Evolutionary conservation across 2,797 vertebrate genomes (phyloP).

Genomic region (Phaenicophaeus curvirostris): DNA sequence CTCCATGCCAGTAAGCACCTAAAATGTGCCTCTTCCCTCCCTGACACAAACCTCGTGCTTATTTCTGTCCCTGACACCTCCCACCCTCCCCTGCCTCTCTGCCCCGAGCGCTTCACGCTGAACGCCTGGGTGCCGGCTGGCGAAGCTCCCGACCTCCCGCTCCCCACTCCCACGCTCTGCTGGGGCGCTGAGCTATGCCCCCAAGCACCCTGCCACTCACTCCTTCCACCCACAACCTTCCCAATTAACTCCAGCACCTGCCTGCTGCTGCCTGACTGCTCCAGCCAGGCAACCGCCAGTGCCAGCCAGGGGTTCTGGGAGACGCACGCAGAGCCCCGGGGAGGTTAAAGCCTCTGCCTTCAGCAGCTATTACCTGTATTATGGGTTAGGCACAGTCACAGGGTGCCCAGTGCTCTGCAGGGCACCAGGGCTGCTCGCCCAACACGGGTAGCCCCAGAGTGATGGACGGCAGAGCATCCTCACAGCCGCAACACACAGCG

Average conservation of each 20-base stretch:
- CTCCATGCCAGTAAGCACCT: background rate
- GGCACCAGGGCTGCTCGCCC: background rate
- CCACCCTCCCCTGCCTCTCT: background rate
- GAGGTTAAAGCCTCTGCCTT: background rate
- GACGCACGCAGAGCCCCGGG: fast-evolving
- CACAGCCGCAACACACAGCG: no score
- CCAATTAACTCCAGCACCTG: background rate
- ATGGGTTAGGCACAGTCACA: background rate
- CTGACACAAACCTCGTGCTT: background rate
- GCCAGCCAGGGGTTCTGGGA: background rate
- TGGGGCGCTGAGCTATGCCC: background rate
- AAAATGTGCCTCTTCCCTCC: background rate
- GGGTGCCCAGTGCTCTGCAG: background rate
- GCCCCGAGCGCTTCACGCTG: fast-evolving
- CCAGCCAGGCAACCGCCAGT: background rate
- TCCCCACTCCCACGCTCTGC: background rate
- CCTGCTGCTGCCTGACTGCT: background rate
- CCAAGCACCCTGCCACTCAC: background rate
- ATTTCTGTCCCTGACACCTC: background rate
- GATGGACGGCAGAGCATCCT: background rate
- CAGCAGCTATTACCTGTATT: no score
- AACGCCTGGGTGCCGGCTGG: background rate
- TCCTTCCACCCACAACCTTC: background rate
- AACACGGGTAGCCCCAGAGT: background rate
- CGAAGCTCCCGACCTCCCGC: background rate